Evolutionary conservation across 1,140 invertebrate genomes (phyloP).

Genomic region (Ericerus pela): DNA sequence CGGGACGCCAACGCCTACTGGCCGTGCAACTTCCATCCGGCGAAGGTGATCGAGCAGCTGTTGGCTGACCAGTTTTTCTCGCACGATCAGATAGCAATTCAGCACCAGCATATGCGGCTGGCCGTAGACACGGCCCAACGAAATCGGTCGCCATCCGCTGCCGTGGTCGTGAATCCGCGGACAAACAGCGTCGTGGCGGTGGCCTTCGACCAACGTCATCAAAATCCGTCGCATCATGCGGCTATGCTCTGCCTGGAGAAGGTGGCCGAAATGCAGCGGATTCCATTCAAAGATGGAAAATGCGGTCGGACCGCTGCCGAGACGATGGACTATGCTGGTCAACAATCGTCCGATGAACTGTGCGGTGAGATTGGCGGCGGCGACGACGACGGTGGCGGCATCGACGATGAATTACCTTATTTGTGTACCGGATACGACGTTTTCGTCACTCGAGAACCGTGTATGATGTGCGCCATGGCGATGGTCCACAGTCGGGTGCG

Average conservation of each 20-base stretch:
- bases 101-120: slow-evolving; percentile 45
- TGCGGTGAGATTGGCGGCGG: not conserved
- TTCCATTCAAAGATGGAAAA: slow-evolving; percentile 22
- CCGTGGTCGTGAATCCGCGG: slow-evolving; percentile 52
- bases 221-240: slow-evolving; percentile 67
- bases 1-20: slow-evolving; percentile 45
- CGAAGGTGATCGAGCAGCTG: slow-evolving; percentile 50
- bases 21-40: slow-evolving; percentile 74
- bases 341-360: not conserved
- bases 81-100: slow-evolving; percentile 36
- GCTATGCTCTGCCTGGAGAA: slow-evolving; percentile 72
- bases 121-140: slow-evolving; percentile 34
- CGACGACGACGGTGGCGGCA: not conserved
- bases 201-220: slow-evolving; percentile 40
- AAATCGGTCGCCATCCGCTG: slow-evolving; percentile 32
- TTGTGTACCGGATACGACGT: slow-evolving; percentile 79
- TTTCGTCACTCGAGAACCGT: slow-evolving; percentile 73
- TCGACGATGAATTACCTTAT: slow-evolving; percentile 42
- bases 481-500: slow-evolving; percentile 71
- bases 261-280: slow-evolving; percentile 63
- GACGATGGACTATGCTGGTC: not conserved
- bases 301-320: slow-evolving; percentile 35
- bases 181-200: slow-evolving; percentile 44
- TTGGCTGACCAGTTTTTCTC: slow-evolving; percentile 46
- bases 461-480: slow-evolving; percentile 88